Conservation (phyloP, 2,113 vertebrate genomes). For the Rhombomys opimus region DNA sequence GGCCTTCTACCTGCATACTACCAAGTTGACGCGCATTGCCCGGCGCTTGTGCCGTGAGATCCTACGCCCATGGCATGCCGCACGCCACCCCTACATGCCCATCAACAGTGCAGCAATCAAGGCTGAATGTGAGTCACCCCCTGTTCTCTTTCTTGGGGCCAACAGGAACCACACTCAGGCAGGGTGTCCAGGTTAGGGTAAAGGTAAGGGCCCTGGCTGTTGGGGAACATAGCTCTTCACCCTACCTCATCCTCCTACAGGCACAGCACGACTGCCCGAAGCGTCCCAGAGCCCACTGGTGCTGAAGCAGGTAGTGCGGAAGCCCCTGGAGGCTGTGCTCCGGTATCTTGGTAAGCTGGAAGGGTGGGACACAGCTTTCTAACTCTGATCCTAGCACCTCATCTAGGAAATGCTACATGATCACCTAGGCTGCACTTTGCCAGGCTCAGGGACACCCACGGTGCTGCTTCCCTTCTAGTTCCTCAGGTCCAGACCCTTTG, state of each 20-base stretch:
- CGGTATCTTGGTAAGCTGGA: slow-evolving; percentile 92
- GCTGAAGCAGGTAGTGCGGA: slow-evolving; percentile 93
- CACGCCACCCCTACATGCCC: slow-evolving; percentile 94
- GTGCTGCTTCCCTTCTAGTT: not conserved
- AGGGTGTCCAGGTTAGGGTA: not conserved
- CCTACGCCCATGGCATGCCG: slow-evolving; percentile 92
- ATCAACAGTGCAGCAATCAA: slow-evolving; percentile 98
- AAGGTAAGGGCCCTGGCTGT: not conserved
- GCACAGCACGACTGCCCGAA: slow-evolving; percentile 94
- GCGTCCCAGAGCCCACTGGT: slow-evolving; percentile 90
- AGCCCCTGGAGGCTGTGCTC: slow-evolving; percentile 96
- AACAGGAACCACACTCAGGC: not conserved
- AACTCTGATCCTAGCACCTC: too few species aligned
- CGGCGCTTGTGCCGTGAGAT: slow-evolving; percentile 96
- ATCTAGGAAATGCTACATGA: rapidly evolving
- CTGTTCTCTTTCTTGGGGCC: not conserved
- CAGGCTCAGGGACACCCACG: not conserved
- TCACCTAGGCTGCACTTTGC: too few species aligned
- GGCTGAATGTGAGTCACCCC: slow-evolving; percentile 92
- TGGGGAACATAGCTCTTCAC: not conserved
- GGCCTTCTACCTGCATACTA: slow-evolving; percentile 97
- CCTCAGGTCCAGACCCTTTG: not conserved
- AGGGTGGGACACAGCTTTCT: not conserved
- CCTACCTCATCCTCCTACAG: slow-evolving; percentile 82
- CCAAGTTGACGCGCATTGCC: slow-evolving; percentile 92